These are phyloP conservation scores for Cisticola juncidis DNA, from an alignment of 2,113 vertebrate species.

Conservation along the genomic window DNA sequence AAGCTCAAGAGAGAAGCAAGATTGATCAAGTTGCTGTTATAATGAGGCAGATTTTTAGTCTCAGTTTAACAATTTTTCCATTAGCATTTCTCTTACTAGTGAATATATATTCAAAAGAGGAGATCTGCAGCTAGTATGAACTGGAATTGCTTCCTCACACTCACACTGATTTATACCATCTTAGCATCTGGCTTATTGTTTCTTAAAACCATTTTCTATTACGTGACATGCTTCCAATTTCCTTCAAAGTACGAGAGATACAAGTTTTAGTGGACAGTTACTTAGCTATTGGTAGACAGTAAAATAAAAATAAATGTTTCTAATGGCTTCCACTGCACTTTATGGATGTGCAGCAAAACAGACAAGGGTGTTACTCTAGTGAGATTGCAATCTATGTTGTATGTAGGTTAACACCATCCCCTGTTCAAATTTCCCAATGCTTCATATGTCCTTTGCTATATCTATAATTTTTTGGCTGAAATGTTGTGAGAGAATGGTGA, in stretches of 20 bases:
- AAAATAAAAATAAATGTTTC: slow-evolving; percentile 14
- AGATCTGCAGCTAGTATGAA: background rate
- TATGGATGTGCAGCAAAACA: background rate
- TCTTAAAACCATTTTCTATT: background rate
- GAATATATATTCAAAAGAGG: background rate
- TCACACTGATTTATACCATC: background rate
- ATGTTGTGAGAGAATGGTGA: background rate
- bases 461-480: background rate
- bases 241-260: background rate
- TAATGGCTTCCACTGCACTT: background rate
- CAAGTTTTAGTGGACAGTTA: background rate
- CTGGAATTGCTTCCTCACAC: background rate
- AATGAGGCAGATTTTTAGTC: background rate
- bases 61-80: background rate
- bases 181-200: slow-evolving; percentile 28
- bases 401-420: background rate
- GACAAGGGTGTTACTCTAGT: background rate
- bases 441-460: background rate
- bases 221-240: slow-evolving; percentile 20
- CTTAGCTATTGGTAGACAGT: background rate
- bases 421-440: background rate
- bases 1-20: background rate
- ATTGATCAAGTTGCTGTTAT: background rate
- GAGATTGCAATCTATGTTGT: background rate
- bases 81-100: background rate